Percentiles rank a stretch among this genome's conserved stretches.
These are phyloP conservation scores for Idris sp. DNA, from an alignment of 1,140 invertebrate genomes.

Conservation along the genomic window DNA sequence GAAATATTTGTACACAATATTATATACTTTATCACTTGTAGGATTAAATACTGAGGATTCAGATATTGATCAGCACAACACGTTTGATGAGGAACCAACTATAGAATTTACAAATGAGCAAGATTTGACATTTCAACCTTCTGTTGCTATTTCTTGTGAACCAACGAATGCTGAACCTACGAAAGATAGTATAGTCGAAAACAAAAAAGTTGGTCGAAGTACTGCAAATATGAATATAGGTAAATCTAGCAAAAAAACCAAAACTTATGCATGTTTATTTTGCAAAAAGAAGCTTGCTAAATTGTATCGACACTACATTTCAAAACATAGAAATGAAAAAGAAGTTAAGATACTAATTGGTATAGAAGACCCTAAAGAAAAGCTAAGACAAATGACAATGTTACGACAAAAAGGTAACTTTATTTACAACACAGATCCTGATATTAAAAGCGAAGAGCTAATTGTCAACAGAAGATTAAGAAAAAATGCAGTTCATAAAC, in stretches of 20 bases:
- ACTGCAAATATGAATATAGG: neutral
- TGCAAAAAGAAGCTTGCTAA: slow-evolving; percentile 2
- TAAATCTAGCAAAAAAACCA: neutral
- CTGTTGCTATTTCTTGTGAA: too few relatives aligned
- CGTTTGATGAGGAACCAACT: too few relatives aligned
- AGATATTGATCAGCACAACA: too few relatives aligned
- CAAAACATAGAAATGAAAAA: neutral
- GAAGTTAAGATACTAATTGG: neutral
- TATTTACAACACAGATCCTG: slow-evolving; percentile 19
- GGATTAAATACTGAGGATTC: too few relatives aligned
- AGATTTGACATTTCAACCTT: too few relatives aligned
- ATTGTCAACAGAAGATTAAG: slow-evolving; percentile 32
- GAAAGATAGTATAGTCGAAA: too few relatives aligned
- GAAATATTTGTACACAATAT: too few relatives aligned
- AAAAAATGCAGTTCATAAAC: neutral
- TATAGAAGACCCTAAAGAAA: too few relatives aligned
- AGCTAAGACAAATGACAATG: too few relatives aligned
- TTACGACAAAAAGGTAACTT: slow-evolving; percentile 30
- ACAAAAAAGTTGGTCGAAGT: slow-evolving; percentile 5
- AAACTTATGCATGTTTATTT: slow-evolving; percentile 1
- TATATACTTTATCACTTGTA: too few relatives aligned
- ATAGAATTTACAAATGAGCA: too few relatives aligned
- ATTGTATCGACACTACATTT: neutral
- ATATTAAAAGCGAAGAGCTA: slow-evolving; percentile 18
- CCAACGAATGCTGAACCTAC: too few relatives aligned